Conservation (phyloP, 2,888 invertebrate genomes). For the Anorthoa munda region DNA sequence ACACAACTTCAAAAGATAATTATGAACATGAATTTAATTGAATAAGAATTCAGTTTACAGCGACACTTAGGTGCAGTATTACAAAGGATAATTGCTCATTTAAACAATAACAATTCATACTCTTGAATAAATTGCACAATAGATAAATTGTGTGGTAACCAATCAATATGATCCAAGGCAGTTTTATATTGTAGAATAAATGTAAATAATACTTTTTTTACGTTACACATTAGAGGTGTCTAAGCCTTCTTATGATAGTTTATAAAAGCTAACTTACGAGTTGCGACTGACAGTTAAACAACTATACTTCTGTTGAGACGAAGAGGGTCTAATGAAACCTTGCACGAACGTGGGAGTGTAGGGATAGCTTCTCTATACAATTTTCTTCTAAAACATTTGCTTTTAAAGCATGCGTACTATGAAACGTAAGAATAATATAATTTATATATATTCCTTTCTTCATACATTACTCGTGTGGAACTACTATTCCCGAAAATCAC, state of each 20-base stretch:
- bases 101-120: slow-evolving; percentile 59
- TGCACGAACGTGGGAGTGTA: slow-evolving; percentile 78
- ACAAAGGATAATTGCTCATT: slow-evolving; percentile 46
- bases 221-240: slow-evolving; percentile 65
- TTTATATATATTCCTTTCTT: slow-evolving; percentile 44
- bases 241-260: slow-evolving; percentile 71
- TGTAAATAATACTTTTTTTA: slow-evolving; percentile 80
- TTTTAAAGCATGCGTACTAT: slow-evolving; percentile 76
- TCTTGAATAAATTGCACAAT: slow-evolving; percentile 58
- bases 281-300: slow-evolving; percentile 70
- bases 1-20: slow-evolving; percentile 26
- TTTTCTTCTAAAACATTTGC: slow-evolving; percentile 71
- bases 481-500: slow-evolving; percentile 36
- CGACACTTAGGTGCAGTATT: slow-evolving; percentile 41
- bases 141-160: slow-evolving; percentile 60
- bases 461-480: slow-evolving; percentile 45
- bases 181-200: slow-evolving; percentile 72
- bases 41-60: slow-evolving; percentile 14
- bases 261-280: slow-evolving; percentile 78
- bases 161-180: slow-evolving; percentile 62
- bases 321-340: slow-evolving; percentile 72
- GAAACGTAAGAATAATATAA: slow-evolving; percentile 55
- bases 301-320: slow-evolving; percentile 68
- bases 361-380: slow-evolving; percentile 79
- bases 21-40: slow-evolving; percentile 14